These are phyloP conservation scores for Drosophila subquinaria DNA, from an alignment of 2,888 invertebrate genomes.

Conservation along the genomic window DNA sequence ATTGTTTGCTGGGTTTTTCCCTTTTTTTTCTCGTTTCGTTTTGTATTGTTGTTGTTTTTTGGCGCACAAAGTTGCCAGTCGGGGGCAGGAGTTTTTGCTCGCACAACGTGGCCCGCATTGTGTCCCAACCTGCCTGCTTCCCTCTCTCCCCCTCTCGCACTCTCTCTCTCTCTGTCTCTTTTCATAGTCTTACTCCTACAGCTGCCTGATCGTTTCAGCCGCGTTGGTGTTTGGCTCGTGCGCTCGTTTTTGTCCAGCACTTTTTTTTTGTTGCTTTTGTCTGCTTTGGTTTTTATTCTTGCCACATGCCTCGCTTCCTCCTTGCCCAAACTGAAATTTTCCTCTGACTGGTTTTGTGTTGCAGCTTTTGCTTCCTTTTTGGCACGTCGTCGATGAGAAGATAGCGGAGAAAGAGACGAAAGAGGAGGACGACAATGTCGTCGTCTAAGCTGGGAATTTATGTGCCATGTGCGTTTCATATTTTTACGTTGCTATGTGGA, in stretches of 20 bases:
- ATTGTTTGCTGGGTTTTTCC: constrained; percentile 53
- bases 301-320: constrained; percentile 32
- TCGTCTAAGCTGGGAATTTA: constrained; percentile 77
- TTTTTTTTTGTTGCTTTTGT: constrained; percentile 67
- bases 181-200: constrained; percentile 9
- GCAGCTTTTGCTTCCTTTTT: constrained; percentile 54
- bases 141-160: not conserved
- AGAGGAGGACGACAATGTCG: constrained; percentile 21
- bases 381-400: constrained; percentile 45
- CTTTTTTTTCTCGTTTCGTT: not conserved
- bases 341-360: constrained; percentile 53
- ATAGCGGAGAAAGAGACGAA: not conserved
- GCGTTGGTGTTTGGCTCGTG: constrained; percentile 66
- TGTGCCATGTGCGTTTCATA: constrained; percentile 76
- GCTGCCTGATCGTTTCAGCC: constrained; percentile 48
- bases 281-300: constrained; percentile 60
- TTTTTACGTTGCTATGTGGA: constrained; percentile 74
- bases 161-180: not conserved
- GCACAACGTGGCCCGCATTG: constrained; percentile 77
- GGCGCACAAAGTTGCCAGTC: constrained; percentile 60
- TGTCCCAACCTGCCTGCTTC: constrained; percentile 32
- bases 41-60: constrained; percentile 20
- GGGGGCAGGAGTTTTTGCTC: constrained; percentile 49
- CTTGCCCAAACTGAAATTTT: constrained; percentile 6
- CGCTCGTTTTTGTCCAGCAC: constrained; percentile 42